Evolutionary conservation across 2,113 vertebrate species (phyloP), one percentile per base, ranked within the genome.

Genomic region (Rhinichthys klamathensis): DNA sequence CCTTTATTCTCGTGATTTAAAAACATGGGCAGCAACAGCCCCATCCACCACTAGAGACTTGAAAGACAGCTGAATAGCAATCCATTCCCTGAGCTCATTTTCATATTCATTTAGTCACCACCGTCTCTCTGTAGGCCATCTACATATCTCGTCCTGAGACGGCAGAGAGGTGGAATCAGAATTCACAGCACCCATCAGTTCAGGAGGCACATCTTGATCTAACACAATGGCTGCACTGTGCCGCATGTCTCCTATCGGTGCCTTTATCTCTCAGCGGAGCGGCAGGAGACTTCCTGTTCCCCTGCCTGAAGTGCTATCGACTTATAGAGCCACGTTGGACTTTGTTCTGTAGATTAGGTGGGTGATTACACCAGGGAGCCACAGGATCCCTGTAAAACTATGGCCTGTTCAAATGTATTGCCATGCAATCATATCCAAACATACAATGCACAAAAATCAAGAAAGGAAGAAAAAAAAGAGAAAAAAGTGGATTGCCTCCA

Each of bases 261-360:
- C 69, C 69, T 81, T 85, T 84, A 84, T 82, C 72, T 49, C 72
- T 76, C 79, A 51, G 56, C 16, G 11, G 85, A 86, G 79, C 60
- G 72, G 70, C 70, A 32, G 79, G 85, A 82, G 85, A 86, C 85
- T 86, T 86, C 85, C 85, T 86, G 85, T 86, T 86, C 85, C 70
- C 49, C 79, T 61, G 72, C 49, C 79, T 82, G 79, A 86, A 86
- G 79, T 86, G 85, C 85, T 82, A 86, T 82, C 79, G 85, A 86
- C 79, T 86, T 86, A 86, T 80, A 80, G 76, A 79, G 84, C 76
- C 9, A 23, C 27, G 35, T 65, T 41, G 44, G 85, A 86, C 58
- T 82, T 86, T 86, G 79, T 75, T 86, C 79, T 75, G 65, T 76
- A 86, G 85, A 86, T 86, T 82, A 80, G 49, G 85, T 30, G 79